Base-by-base conservation (phyloP, 2,797 vertebrate species). In the Acanthurus tractus region DNA sequence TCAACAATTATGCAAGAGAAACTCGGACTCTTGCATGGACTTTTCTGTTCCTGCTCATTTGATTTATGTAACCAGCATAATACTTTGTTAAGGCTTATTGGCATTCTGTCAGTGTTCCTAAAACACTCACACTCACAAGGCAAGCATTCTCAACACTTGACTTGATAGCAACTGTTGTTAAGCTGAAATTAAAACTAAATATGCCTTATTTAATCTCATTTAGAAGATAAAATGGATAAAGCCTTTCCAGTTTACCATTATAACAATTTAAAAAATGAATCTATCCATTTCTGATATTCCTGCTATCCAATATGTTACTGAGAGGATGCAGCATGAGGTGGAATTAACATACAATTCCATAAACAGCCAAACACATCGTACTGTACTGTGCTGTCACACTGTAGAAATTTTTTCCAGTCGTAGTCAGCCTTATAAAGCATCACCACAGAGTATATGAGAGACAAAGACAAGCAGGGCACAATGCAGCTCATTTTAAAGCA, bases 141-240 rank as follows among this genome's bases (percentile, higher is more conserved):
- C 52, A 66, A 38, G 5, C 1, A 45, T 14, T 45, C 44, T 45
- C 48, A 38, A 58, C 64, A 76, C 65, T 44, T 42, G 49, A 10
- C 20, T 64, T 9, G 10, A 46, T 38, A 36, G 48, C 42, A 25
- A 11, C 25, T 25, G 45, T 18, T 11, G 63, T 11, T 63, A 18
- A 61, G 4, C 63, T 36, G 34, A 61, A 54, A 52, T 62, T 52
- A 46, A 70, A 80, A 58, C 5, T 2, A 44, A 84, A 76, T 53
- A 67, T 3, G 6, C 38, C 20, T 25, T 8, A 18, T 18, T 59
- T 11, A 72, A 55, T 64, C 56, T 38, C 38, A 46, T 76, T 61
- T 34, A 56, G 20, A 66, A 5, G 25, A 63, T 65, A 13, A 50
- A 20, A 58, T 20, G 1, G 15, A 48, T 17, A 46, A 4, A 46